phyloP scores from a whole-genome alignment of 2,888 invertebrate species.

The Harpagoxenus sublaevis region DNA sequence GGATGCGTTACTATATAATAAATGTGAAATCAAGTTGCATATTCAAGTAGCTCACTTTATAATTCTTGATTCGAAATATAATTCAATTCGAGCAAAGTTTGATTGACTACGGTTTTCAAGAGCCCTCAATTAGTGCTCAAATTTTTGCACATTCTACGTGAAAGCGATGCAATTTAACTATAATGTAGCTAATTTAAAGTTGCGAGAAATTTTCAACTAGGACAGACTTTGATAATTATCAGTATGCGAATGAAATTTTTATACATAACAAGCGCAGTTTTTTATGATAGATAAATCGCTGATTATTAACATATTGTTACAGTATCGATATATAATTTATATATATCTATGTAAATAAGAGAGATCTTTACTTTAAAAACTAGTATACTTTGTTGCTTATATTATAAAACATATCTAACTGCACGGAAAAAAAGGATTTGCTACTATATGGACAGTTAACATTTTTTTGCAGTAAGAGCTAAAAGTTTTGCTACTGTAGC shows the following conservation, averaged over 20 bases:
- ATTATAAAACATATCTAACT: background rate
- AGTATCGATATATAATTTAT: background rate
- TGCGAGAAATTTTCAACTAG: slow-evolving; percentile 2
- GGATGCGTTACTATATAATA: background rate
- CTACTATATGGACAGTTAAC: no score
- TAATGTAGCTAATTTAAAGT: slow-evolving; percentile 33
- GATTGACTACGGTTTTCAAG: slow-evolving; percentile 24
- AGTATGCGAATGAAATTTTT: background rate
- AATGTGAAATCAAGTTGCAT: background rate
- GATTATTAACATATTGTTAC: background rate
- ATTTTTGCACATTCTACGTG: slow-evolving; percentile 21
- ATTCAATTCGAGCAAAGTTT: slow-evolving; percentile 7
- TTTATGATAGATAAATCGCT: background rate
- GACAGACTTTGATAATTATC: background rate
- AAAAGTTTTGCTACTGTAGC: no score
- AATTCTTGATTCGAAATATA: background rate
- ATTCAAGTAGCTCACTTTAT: background rate
- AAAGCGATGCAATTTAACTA: background rate
- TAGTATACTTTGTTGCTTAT: background rate
- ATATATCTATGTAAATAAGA: background rate
- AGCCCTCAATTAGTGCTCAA: slow-evolving; percentile 6
- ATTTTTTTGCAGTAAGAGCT: no score
- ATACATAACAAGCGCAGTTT: background rate
- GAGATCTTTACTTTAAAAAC: background rate
- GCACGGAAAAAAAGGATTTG: no score